Conservation (phyloP, 2,113 vertebrate genomes). For the Anarhynchus alexandrinus region DNA sequence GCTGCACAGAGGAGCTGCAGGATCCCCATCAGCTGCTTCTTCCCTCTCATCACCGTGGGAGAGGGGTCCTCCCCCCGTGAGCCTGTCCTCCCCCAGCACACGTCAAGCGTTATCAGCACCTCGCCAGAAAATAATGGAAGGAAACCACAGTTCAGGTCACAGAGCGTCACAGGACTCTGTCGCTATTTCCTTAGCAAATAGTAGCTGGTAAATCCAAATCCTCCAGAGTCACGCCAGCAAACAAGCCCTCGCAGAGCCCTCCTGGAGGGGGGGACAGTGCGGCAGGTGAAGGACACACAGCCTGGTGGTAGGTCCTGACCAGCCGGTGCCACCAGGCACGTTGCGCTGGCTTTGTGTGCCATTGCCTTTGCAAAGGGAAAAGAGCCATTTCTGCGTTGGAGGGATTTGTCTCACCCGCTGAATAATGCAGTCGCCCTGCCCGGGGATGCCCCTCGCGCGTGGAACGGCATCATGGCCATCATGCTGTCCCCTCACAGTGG, state of each 20-base stretch:
- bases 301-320: not conserved
- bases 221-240: not conserved
- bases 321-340: not conserved
- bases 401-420: not conserved
- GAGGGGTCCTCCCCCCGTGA: not conserved
- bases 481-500: fast-evolving
- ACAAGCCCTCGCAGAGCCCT: not conserved
- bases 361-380: not conserved
- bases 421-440: not conserved
- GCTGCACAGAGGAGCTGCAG: not conserved
- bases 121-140: not conserved
- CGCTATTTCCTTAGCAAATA: not conserved
- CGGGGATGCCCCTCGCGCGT: fast-evolving
- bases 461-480: not conserved
- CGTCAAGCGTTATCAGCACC: not conserved
- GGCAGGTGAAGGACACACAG: not conserved
- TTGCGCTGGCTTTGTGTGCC: not conserved
- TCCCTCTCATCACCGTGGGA: not conserved
- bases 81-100: not conserved
- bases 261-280: not conserved
- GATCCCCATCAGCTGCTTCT: not conserved
- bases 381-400: not conserved
- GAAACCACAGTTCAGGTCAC: not conserved
- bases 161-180: not conserved
- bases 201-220: not conserved